Evolutionary conservation across 2,797 vertebrate genomes (phyloP), one percentile per base, ranked within the genome.

Genomic region (Peromyscus eremicus): DNA sequence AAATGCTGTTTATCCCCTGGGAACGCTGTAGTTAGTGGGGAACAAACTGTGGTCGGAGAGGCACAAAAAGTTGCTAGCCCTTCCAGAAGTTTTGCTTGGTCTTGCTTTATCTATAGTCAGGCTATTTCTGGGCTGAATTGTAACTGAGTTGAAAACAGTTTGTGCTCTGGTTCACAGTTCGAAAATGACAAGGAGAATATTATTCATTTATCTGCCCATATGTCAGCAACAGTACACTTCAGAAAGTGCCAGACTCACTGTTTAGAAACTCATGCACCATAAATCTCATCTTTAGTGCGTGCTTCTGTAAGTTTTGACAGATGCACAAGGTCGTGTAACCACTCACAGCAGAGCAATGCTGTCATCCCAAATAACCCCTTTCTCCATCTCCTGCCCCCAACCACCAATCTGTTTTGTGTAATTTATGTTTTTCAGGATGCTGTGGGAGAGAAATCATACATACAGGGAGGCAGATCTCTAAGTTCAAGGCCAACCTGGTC

Each of bases 41-140:
- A 97, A 92, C 94, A 97, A 94, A 95, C 82, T 87, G 77, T 94
- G 9, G 0, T 82, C 90, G 77, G 73, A 97, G 88, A 81, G 55
- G 95, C 40, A 40, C 34, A 94, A 29, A 43, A 82, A 13, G 73
- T 85, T 37, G 49, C 14, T 84, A 79, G 87, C 84, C 49, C 10
- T 84, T 34, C 34, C 32, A 37, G 73, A 77, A 10, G 70, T 81
- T 43, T 86, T 92, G 79, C 79, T 94, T 60, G 86, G 60, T 60
- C 46, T 94, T 89, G 60, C 37, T 95, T 86, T 92, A 80, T 75
- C 73, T 79, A 82, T 64, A 84, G n/a, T 81, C 94, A 87, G 91
- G 82, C 81, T 97, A 92, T n/a, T 55, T 94, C 60, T 52, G 27
- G 83, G 82, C 57, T 96, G 83, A 91, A 84, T 37, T 93, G 57